Conservation (phyloP, 2,888 invertebrate species). For the Eristalis intricaria region DNA sequence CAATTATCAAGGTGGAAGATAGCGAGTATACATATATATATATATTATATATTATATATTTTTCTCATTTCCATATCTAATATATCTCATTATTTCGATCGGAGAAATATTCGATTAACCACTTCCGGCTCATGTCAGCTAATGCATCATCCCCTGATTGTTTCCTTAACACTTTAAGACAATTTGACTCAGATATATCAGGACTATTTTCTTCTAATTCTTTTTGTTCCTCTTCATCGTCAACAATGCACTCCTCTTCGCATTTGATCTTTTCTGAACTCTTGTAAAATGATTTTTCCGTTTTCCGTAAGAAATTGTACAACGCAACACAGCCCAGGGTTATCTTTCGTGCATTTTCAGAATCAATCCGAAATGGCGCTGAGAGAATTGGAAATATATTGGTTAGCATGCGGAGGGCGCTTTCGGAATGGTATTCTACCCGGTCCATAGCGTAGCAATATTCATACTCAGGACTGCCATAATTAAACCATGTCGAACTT, state of each 20-base stretch:
- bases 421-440: conserved; percentile 69
- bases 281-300: conserved; percentile 77
- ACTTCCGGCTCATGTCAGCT: conserved; percentile 76
- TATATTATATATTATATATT: conserved; percentile 74
- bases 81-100: conserved; percentile 66
- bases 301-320: conserved; percentile 79
- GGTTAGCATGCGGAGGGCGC: conserved; percentile 78
- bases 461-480: conserved; percentile 65
- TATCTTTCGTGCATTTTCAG: conserved; percentile 78
- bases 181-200: conserved; percentile 77
- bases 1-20: conserved; percentile 71
- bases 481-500: conserved; percentile 68
- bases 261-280: conserved; percentile 77
- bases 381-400: conserved; percentile 79
- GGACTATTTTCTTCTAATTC: conserved; percentile 78
- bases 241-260: conserved; percentile 78
- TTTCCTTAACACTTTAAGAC: conserved; percentile 76
- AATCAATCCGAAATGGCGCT: conserved; percentile 78
- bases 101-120: conserved; percentile 75
- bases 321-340: conserved; percentile 79
- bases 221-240: conserved; percentile 77
- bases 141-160: conserved; percentile 77
- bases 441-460: conserved; percentile 75
- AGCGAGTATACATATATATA: conserved; percentile 66
- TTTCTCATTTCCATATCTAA: conserved; percentile 72